These are phyloP conservation scores for Grus americana DNA, from an alignment of 2,113 vertebrate genomes.

Conservation along the genomic window DNA sequence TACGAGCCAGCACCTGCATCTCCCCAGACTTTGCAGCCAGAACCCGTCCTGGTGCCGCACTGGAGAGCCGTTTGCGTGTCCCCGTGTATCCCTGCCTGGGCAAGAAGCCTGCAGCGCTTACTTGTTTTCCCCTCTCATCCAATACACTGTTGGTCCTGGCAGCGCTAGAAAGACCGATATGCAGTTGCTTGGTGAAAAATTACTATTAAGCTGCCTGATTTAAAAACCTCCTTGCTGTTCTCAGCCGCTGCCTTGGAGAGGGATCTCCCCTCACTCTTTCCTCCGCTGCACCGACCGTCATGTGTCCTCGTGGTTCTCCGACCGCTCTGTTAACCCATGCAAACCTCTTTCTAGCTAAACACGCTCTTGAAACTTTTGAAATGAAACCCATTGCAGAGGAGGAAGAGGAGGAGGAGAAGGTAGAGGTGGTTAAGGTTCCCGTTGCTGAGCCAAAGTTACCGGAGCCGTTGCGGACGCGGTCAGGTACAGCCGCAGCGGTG, in stretches of 20 bases:
- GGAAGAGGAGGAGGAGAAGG: constrained; percentile 55
- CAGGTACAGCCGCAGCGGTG: constrained; percentile 22
- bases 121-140: neutral
- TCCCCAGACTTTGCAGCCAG: neutral
- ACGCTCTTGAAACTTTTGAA: constrained; percentile 37
- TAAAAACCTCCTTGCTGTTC: neutral
- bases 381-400: constrained; percentile 64
- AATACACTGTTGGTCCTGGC: neutral
- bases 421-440: constrained; percentile 53
- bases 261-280: neutral
- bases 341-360: constrained; percentile 60
- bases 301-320: neutral
- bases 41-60: accelerated
- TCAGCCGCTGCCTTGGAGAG: neutral
- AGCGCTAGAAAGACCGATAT: neutral
- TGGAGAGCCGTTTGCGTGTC: accelerated
- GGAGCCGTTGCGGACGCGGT: neutral
- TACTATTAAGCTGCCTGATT: neutral
- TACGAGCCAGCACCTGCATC: neutral
- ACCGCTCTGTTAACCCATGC: neutral
- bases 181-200: neutral
- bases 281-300: neutral
- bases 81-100: neutral
- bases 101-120: neutral
- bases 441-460: constrained; percentile 3